These are phyloP conservation scores for Istiophorus platypterus DNA, from an alignment of 2,113 vertebrate genomes.

Conservation along the genomic window DNA sequence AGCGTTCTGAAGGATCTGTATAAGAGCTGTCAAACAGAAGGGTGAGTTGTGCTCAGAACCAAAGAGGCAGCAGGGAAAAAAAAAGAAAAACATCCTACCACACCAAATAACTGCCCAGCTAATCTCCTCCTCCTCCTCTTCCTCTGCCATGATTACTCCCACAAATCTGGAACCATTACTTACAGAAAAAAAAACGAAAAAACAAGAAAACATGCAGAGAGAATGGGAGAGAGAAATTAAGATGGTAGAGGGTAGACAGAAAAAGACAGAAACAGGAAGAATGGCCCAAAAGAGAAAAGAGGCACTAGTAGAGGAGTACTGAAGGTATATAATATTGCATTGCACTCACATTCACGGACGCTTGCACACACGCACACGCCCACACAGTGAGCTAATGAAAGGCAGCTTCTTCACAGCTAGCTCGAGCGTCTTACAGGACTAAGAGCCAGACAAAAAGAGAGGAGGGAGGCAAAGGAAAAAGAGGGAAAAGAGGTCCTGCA, in stretches of 20 bases:
- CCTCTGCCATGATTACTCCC: slow-evolving; percentile 19
- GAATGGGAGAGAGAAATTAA: background rate
- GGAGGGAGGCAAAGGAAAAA: background rate
- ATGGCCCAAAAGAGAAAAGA: background rate
- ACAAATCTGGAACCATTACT: slow-evolving; percentile 39
- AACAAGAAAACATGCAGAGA: slow-evolving; percentile 19
- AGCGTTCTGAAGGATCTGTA: slow-evolving; percentile 39
- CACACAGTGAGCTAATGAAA: slow-evolving; percentile 41
- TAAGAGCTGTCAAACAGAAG: slow-evolving; percentile 40
- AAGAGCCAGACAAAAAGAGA: slow-evolving; percentile 8
- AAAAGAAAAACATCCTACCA: background rate
- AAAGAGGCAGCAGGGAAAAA: slow-evolving; percentile 11
- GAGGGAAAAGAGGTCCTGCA: slow-evolving; percentile 48
- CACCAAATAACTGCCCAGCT: slow-evolving; percentile 40
- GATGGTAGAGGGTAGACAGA: background rate
- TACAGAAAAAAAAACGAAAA: too few relatives aligned
- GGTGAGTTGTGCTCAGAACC: slow-evolving; percentile 29
- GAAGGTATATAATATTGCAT: slow-evolving; percentile 16
- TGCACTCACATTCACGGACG: background rate
- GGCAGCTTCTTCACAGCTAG: slow-evolving; percentile 5
- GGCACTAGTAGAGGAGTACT: background rate
- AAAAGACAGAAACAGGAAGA: slow-evolving; percentile 12
- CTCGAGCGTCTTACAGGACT: slow-evolving; percentile 5
- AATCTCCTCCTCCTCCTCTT: slow-evolving; percentile 36
- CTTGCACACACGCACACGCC: slow-evolving; percentile 8